Evolutionary conservation across 2,113 vertebrate genomes (phyloP), one percentile per base, ranked within the genome.

Genomic region (Indicator indicator): DNA sequence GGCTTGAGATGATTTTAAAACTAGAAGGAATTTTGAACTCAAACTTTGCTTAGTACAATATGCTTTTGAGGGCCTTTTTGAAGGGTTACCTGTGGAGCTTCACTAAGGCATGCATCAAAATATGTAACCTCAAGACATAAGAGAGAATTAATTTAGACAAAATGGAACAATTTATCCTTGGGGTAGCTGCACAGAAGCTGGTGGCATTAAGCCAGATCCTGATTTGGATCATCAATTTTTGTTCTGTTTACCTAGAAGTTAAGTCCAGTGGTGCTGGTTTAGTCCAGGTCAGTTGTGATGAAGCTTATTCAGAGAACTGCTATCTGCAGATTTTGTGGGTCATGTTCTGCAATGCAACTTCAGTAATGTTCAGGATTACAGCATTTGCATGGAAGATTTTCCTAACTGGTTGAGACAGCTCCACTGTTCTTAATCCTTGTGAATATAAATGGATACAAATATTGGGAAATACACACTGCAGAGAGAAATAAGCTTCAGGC

Each of bases 401-500:
- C 30, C 78, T 93, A 88, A 95, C 68, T 80, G 64, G 13, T 84
- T 95, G 58, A 82, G 92, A 88, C 67, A 88, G 65, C 50, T 83
- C 21, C 19, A 27, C n/a, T 88, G 40, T 75, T 96, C 76, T 33
- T 86, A 95, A 94, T 88, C 69, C 79, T 86, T 82, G 82, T 86
- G 77, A 89, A 83, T 77, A 63, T 72, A 75, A 95, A 83, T 30
- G 70, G 80, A 76, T 90, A 84, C 64, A 94, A 95, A 88, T 88
- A 91, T 65, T 83, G 59, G 83, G 72, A 27, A 86, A 82, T 78
- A 24, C 36, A n/a, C 85, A 90, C 71, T 86, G 63, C 56, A 74
- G 73, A 71, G 71, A 89, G 36, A 75, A 95, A 81, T 62, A 75
- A 92, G 70, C 87, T 93, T 59, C 63, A 65, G 71, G 82, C 82